A percentile compares a stretch with the other conserved stretches of the same genome.
Conservation (phyloP, 2,113 vertebrate genomes). For the Apteryx owenii region DNA sequence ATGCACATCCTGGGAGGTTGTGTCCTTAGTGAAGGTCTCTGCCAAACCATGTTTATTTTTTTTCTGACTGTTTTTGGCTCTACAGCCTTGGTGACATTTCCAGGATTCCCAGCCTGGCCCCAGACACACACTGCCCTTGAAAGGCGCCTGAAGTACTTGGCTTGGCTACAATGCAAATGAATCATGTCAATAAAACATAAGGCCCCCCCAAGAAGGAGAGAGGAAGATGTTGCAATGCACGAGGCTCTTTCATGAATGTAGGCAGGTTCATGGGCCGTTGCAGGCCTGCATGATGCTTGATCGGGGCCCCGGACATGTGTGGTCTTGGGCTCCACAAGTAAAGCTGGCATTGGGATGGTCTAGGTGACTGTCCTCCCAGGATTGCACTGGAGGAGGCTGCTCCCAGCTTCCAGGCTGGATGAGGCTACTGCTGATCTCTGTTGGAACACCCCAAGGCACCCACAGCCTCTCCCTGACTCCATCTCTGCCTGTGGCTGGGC, state of each 20-base stretch:
- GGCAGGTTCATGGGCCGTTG: background rate
- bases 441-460: rapidly evolving
- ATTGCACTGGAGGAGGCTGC: background rate
- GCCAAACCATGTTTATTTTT: background rate
- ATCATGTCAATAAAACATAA: background rate
- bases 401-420: background rate
- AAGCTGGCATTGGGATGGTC: background rate
- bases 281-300: background rate
- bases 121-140: background rate
- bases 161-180: background rate
- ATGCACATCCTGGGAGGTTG: rapidly evolving
- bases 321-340: background rate
- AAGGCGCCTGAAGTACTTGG: background rate
- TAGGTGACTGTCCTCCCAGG: background rate
- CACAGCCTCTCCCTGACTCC: background rate
- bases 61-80: background rate
- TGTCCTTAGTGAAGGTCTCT: background rate
- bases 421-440: background rate
- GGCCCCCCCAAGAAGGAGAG: background rate
- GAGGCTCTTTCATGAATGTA: background rate
- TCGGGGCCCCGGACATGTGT: rapidly evolving
- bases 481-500: background rate
- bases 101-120: background rate
- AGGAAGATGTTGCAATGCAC: rapidly evolving
- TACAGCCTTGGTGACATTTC: constrained; percentile 35